phyloP scores from a whole-genome alignment of 2,113 vertebrate genomes.

The Stigmatopora argus region DNA sequence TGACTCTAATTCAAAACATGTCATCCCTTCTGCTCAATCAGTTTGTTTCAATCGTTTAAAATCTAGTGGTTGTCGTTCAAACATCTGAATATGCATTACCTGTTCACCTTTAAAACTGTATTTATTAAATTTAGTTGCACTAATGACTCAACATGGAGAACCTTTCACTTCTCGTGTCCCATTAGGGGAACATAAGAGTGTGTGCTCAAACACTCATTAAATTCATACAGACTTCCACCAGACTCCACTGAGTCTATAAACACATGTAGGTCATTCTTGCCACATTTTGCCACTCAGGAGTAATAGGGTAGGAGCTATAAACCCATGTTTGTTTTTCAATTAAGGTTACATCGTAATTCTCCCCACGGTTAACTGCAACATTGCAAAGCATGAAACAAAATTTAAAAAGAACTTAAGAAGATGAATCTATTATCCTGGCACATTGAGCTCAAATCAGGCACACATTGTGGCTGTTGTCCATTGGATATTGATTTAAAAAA shows the following conservation, averaged over 20 bases:
- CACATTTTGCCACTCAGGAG: slow-evolving; percentile 33
- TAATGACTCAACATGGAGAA: slow-evolving; percentile 51
- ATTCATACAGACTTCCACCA: slow-evolving; percentile 50
- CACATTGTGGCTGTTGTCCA: slow-evolving; percentile 24
- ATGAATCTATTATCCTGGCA: slow-evolving; percentile 32
- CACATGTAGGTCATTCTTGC: slow-evolving; percentile 49
- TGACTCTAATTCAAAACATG: neutral
- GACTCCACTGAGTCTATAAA: slow-evolving; percentile 50
- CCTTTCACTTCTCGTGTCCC: slow-evolving; percentile 15
- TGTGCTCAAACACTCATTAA: slow-evolving; percentile 47
- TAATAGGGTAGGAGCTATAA: slow-evolving; percentile 34
- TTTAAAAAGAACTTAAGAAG: slow-evolving; percentile 29
- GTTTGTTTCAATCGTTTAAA: slow-evolving; percentile 26
- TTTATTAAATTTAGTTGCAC: slow-evolving; percentile 39
- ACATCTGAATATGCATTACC: no score
- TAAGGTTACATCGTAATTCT: slow-evolving; percentile 34
- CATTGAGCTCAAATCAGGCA: slow-evolving; percentile 27
- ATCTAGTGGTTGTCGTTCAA: no score
- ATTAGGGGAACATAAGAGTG: slow-evolving; percentile 17
- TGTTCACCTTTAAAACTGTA: slow-evolving; percentile 35
- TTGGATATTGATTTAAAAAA: slow-evolving; percentile 39
- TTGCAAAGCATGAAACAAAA: slow-evolving; percentile 34
- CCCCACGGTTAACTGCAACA: slow-evolving; percentile 12
- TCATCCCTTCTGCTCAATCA: neutral
- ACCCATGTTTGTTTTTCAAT: slow-evolving; percentile 56